Evolutionary conservation across 1,140 invertebrate genomes (phyloP).

Genomic region (Drosophila yakuba): DNA sequence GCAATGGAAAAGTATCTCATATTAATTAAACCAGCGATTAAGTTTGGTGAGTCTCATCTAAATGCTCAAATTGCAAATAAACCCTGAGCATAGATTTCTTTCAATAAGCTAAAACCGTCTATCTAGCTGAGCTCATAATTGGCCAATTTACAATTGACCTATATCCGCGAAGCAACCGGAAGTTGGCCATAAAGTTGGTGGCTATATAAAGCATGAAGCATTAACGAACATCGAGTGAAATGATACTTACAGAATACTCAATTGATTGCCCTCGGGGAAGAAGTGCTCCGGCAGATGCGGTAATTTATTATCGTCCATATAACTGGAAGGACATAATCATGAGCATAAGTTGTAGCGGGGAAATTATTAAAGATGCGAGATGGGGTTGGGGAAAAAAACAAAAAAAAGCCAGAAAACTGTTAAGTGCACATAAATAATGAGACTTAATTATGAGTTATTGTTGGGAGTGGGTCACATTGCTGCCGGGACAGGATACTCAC

Average conservation of each 20-base stretch:
- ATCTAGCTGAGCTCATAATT: neutral
- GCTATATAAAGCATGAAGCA: neutral
- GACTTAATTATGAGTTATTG: slow-evolving; percentile 75
- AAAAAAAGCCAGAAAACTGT: slow-evolving; percentile 18
- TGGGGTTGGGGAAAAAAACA: neutral
- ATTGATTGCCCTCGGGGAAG: slow-evolving; percentile 79
- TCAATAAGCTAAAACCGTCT: too few species aligned
- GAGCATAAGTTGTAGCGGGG: slow-evolving; percentile 19
- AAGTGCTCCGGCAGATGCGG: slow-evolving; percentile 69
- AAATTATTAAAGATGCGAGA: slow-evolving; percentile 22
- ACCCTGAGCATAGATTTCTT: too few species aligned
- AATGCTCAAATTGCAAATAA: too few species aligned
- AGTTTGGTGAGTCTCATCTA: too few species aligned
- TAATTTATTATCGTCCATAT: slow-evolving; percentile 85
- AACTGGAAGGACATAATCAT: slow-evolving; percentile 54
- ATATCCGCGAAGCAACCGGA: slow-evolving; percentile 12
- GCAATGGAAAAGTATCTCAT: too few species aligned
- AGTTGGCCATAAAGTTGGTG: slow-evolving; percentile 24
- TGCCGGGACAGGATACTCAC: slow-evolving; percentile 56
- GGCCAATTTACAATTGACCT: neutral
- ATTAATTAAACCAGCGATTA: too few species aligned
- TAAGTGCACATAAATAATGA: slow-evolving; percentile 80
- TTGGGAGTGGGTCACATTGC: neutral
- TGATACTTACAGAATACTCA: slow-evolving; percentile 83
- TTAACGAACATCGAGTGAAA: slow-evolving; percentile 15